Evolutionary conservation across 2,888 invertebrate species (phyloP), one percentile per base, ranked within the genome.

Genomic region (Drosophila melanosoma): DNA sequence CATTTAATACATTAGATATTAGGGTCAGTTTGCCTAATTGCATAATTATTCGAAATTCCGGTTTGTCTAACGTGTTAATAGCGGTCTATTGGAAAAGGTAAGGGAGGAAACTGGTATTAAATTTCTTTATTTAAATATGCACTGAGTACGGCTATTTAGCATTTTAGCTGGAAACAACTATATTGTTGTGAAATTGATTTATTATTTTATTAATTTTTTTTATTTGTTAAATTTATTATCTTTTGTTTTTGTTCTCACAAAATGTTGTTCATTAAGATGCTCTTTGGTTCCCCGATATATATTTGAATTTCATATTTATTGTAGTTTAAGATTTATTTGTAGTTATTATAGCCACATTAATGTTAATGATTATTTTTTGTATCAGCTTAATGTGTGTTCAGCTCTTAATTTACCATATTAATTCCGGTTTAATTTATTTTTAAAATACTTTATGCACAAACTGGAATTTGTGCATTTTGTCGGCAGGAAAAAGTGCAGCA

Each of bases 1-100:
- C 40, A 56, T 71, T 57, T 54, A 42, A 60, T 67, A 36, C 64
- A 40, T 38, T 40, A n/a, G 20, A 62, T 45, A 60, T 45, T 17
- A 4, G 36, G 45, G 45, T 3, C 38, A 56, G 40, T 38, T 5
- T 26, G 49, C 17, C 10, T 35, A 65, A 68, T 65, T 64, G 36
- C 20, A 42, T 54, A 62, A 62, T 63, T 63, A 57, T 49, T 42
- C n/a, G 5, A 6, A 65, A 63, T 49, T 38, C 26, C 23, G 26
- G 33, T 38, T 20, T 11, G 52, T 20, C 15, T 49, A 67, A 35
- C 36, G n/a, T 40, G 32, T 23, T 38, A 52, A 58, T 66, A n/a
- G 3, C 10, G 57, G 17, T 57, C 48, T 10, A 2, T 3, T 32
- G 12, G 15, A 11, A 15, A 8, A 15, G 15, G 6, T 2, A 29